Conservation (phyloP, 2,888 invertebrate genomes). For the Meandrusa payeni region DNA sequence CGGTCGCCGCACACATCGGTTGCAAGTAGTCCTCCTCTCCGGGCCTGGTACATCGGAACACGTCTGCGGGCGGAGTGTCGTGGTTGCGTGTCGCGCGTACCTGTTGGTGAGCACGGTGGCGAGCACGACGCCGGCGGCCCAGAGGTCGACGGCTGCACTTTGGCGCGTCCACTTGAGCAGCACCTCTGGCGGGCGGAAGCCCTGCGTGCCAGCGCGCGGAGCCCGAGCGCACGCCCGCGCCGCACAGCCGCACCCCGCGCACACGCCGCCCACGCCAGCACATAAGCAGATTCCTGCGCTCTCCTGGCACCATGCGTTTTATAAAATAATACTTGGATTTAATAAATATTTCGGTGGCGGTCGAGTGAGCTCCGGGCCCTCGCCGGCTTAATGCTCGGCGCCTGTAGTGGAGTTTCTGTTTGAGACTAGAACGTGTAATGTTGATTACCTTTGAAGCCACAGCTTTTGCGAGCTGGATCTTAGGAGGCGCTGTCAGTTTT, state of each 20-base stretch:
- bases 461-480: conserved; percentile 21
- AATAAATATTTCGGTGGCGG: too few relatives aligned
- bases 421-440: too few relatives aligned
- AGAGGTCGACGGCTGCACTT: conserved; percentile 92
- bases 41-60: too few relatives aligned
- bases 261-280: conserved; percentile 29
- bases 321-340: too few relatives aligned
- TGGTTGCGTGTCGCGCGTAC: too few relatives aligned
- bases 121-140: conserved; percentile 94
- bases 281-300: conserved; percentile 83
- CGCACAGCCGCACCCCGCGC: conserved; percentile 26
- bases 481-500: not conserved
- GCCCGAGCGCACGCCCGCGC: conserved; percentile 79
- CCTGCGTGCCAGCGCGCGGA: conserved; percentile 93
- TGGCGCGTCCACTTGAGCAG: conserved; percentile 87
- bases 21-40: too few relatives aligned
- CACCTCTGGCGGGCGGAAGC: conserved; percentile 91
- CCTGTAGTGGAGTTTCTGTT: too few relatives aligned
- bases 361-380: too few relatives aligned
- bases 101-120: conserved; percentile 85
- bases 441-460: conserved; percentile 24
- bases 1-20: too few relatives aligned
- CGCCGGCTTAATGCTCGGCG: too few relatives aligned
- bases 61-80: too few relatives aligned
- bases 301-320: conserved; percentile 67